Conservation (phyloP, 2,797 vertebrate genomes). For the Poliocrania exsul region DNA sequence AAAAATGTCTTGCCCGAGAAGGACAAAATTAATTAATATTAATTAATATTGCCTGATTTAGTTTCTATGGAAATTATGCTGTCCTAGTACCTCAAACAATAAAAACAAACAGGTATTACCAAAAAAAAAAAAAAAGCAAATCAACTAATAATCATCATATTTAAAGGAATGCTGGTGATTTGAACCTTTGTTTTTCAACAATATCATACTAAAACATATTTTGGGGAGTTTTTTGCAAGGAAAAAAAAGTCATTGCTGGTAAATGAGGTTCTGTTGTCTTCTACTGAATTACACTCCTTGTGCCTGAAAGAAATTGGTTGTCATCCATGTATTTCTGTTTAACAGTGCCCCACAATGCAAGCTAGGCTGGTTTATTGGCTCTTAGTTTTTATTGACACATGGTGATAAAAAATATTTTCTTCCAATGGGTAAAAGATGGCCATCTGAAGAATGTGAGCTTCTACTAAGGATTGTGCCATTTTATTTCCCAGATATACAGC, state of each 20-base stretch:
- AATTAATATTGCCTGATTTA: not conserved
- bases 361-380: constrained; percentile 27
- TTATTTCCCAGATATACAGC: not conserved
- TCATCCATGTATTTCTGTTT: not conserved
- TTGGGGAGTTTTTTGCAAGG: not conserved
- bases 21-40: not conserved
- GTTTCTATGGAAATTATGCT: not conserved
- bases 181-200: not conserved
- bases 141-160: not conserved
- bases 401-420: constrained; percentile 24
- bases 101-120: not conserved
- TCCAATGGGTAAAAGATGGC: constrained; percentile 29
- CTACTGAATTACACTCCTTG: not conserved
- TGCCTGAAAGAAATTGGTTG: not conserved
- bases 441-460: not conserved
- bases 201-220: not conserved
- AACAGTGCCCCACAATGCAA: not conserved
- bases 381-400: constrained; percentile 32
- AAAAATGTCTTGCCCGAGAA: not conserved
- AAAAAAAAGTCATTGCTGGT: not conserved
- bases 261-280: not conserved
- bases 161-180: not conserved
- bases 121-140: not conserved
- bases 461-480: not conserved
- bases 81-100: not conserved